Conservation (phyloP, 2,888 invertebrate species). For the Colostygia pectinataria region DNA sequence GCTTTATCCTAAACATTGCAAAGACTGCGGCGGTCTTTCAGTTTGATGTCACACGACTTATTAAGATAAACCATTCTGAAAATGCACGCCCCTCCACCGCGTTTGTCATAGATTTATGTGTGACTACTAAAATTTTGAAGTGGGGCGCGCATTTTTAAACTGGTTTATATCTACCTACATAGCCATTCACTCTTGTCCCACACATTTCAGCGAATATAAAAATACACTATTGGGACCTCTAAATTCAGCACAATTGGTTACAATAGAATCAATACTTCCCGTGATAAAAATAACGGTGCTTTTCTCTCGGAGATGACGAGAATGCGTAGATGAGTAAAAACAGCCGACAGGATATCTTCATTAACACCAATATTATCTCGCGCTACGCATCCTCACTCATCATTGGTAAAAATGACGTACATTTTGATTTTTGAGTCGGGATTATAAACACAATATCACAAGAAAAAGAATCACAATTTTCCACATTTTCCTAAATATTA, state of each 20-base stretch:
- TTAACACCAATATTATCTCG: too few species aligned
- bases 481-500: slow-evolving; percentile 14
- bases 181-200: not conserved
- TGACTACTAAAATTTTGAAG: too few species aligned
- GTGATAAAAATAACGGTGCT: too few species aligned
- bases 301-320: too few species aligned
- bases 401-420: not conserved
- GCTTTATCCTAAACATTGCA: slow-evolving; percentile 47
- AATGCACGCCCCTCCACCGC: too few species aligned
- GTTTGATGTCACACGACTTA: not conserved
- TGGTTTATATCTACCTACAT: not conserved
- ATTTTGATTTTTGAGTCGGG: slow-evolving; percentile 12
- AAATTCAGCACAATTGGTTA: not conserved
- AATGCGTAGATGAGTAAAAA: too few species aligned
- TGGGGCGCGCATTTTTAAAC: too few species aligned
- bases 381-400: too few species aligned
- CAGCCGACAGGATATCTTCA: too few species aligned
- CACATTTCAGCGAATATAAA: slow-evolving; percentile 1
- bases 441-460: slow-evolving; percentile 39
- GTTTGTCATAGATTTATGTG: too few species aligned
- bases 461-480: slow-evolving; percentile 35
- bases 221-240: not conserved
- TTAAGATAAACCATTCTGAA: too few species aligned
- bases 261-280: too few species aligned
- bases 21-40: slow-evolving; percentile 20